Evolutionary conservation across 2,888 invertebrate species (phyloP).

Genomic region (Theretra japonica): DNA sequence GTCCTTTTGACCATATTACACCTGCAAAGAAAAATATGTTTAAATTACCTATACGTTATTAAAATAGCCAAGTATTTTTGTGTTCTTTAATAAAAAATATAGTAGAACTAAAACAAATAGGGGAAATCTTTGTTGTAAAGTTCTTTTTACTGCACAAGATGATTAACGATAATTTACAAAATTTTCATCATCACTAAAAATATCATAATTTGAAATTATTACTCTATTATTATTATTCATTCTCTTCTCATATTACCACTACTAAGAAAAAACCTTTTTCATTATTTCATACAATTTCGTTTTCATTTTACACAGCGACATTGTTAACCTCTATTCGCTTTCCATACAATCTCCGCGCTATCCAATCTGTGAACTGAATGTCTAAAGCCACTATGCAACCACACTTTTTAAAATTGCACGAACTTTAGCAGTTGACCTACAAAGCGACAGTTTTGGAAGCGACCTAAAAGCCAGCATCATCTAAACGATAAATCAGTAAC

Average conservation of each 20-base stretch:
- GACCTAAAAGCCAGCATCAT: background rate
- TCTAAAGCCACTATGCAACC: conserved; percentile 3
- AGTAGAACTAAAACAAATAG: too few relatives aligned
- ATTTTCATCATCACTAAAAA: too few relatives aligned
- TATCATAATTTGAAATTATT: too few relatives aligned
- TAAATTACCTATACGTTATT: background rate
- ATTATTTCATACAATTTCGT: too few relatives aligned
- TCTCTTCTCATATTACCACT: too few relatives aligned
- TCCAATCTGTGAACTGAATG: conserved; percentile 18
- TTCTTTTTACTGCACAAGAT: too few relatives aligned
- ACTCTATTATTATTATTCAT: too few relatives aligned
- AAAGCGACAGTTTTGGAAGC: conserved; percentile 8
- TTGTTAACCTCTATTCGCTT: too few relatives aligned
- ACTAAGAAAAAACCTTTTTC: too few relatives aligned
- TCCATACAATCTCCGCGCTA: background rate
- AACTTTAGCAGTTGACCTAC: conserved; percentile 10
- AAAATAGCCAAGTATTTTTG: background rate
- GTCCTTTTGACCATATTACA: conserved; percentile 74
- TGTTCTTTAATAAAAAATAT: background rate
- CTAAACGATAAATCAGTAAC: conserved; percentile 2
- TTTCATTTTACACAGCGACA: too few relatives aligned
- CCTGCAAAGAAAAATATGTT: conserved; percentile 66
- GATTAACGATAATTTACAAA: too few relatives aligned
- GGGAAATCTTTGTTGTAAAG: too few relatives aligned
- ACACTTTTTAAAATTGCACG: background rate